Conservation (phyloP, 2,888 invertebrate genomes). For the Ennomos quercinarius region DNA sequence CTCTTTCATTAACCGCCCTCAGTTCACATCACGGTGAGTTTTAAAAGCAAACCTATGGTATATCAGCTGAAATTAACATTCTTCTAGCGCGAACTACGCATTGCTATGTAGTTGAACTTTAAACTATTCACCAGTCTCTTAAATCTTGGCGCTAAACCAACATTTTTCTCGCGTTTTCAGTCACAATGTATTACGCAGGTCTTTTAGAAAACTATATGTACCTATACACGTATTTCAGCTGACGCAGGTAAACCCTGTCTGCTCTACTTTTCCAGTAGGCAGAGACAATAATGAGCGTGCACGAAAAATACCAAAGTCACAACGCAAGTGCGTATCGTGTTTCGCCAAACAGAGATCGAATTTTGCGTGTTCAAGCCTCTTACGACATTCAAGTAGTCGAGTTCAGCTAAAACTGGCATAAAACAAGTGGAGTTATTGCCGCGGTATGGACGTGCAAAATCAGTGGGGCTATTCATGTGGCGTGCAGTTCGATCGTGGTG, state of each 20-base stretch:
- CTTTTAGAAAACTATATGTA: neutral
- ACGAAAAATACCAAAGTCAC: conserved; percentile 57
- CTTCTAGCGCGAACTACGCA: conserved; percentile 16
- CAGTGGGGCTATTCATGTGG: conserved; percentile 72
- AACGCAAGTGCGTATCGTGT: conserved; percentile 45
- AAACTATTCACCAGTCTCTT: conserved; percentile 20
- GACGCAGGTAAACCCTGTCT: neutral
- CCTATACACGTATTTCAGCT: neutral
- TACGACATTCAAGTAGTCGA: conserved; percentile 58
- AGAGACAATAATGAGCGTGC: conserved; percentile 40
- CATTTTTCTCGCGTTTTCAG: neutral
- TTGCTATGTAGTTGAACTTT: conserved; percentile 27
- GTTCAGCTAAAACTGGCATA: conserved; percentile 65
- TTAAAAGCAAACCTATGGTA: conserved; percentile 24
- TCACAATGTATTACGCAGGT: neutral
- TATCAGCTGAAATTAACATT: conserved; percentile 31
- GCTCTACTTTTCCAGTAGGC: conserved; percentile 28
- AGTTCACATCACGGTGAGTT: conserved; percentile 27
- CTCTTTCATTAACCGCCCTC: conserved; percentile 50
- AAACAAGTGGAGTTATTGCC: conserved; percentile 66
- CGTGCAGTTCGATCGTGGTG: conserved; percentile 83
- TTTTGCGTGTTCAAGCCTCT: conserved; percentile 64
- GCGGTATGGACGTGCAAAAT: conserved; percentile 79
- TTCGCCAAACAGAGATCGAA: conserved; percentile 58
- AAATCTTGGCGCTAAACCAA: conserved; percentile 4